Evolutionary conservation across 2,113 vertebrate genomes (phyloP).

Genomic region (Pan troglodytes): NHGRI_mPanTro3-v2.1_pri NC_072404.2:34590001-34590500

Average conservation of each 20-base stretch:
- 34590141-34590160: slow-evolving; percentile 13
- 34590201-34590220: background rate
- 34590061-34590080: slow-evolving; percentile 37
- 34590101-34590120: background rate
- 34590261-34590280: background rate
- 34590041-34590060: slow-evolving; percentile 27
- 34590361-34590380: background rate
- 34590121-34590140: background rate
- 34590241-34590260: background rate
- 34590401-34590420: background rate
- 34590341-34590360: background rate
- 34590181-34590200: background rate
- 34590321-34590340: background rate
- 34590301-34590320: background rate
- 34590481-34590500: slow-evolving; percentile 61
- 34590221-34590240: background rate
- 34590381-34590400: background rate
- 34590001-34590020: background rate
- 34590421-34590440: background rate
- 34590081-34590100: slow-evolving; percentile 37
- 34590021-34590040: slow-evolving; percentile 44
- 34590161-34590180: slow-evolving; percentile 41
- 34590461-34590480: background rate
- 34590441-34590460: background rate
- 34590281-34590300: background rate